These are phyloP conservation scores for Australoheros facetus DNA, from an alignment of 2,797 vertebrate genomes.

Conservation along the genomic window DNA sequence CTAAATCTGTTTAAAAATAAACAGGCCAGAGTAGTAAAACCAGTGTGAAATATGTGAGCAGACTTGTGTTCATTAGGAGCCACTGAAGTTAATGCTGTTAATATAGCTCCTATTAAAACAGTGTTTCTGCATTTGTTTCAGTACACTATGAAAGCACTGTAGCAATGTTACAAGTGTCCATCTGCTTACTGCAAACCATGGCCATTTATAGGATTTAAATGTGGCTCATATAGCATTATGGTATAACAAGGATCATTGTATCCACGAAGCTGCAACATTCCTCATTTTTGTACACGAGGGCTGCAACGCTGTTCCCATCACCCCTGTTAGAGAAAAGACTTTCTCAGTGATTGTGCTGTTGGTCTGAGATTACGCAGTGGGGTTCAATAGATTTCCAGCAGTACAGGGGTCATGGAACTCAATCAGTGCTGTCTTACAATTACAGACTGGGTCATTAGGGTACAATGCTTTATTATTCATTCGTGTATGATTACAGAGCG, in stretches of 20 bases:
- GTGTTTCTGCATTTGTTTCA: background rate
- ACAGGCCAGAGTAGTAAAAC: constrained; percentile 3
- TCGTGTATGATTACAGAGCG: constrained; percentile 4
- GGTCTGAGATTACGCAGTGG: constrained; percentile 48
- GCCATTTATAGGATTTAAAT: background rate
- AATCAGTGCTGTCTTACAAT: constrained; percentile 48
- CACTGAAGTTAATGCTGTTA: background rate
- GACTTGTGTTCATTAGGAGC: background rate
- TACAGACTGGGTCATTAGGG: constrained; percentile 40
- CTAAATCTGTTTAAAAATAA: constrained; percentile 4
- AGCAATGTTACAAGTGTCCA: background rate
- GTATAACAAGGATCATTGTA: background rate
- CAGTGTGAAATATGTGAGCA: background rate
- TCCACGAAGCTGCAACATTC: constrained; percentile 12
- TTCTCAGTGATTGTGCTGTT: constrained; percentile 60
- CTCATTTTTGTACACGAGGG: constrained; percentile 3
- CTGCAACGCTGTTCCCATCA: constrained; percentile 38
- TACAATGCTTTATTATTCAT: constrained; percentile 24
- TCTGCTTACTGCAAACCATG: background rate
- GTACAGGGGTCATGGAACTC: constrained; percentile 44
- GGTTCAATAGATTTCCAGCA: constrained; percentile 54
- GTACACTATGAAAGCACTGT: background rate
- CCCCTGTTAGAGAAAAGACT: constrained; percentile 43
- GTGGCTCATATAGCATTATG: background rate
- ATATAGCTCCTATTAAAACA: background rate